Percentiles rank a stretch among this genome's conserved stretches.
Conservation (phyloP, 2,113 vertebrate species). For the Mesitornis unicolor region DNA sequence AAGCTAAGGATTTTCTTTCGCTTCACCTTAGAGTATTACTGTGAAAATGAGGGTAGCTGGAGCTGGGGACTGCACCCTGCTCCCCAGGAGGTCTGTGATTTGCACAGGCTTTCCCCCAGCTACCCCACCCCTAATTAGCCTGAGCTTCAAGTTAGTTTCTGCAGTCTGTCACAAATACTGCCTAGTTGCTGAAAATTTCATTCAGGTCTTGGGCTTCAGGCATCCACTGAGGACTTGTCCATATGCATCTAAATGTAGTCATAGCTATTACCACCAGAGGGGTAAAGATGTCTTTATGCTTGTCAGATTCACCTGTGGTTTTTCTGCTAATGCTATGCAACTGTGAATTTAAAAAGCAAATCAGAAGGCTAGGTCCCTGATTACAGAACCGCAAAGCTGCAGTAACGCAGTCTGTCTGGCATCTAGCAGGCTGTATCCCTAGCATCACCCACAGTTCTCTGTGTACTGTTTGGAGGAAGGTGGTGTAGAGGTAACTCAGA, state of each 20-base stretch:
- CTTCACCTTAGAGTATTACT: neutral
- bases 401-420: neutral
- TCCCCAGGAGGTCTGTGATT: neutral
- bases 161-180: neutral
- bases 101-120: neutral
- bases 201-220: neutral
- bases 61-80: neutral
- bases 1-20: neutral
- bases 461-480: neutral
- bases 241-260: neutral
- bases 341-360: neutral
- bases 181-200: neutral
- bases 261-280: neutral
- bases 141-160: neutral
- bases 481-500: neutral
- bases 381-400: neutral
- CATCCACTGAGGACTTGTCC: neutral
- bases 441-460: neutral
- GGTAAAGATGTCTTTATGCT: neutral
- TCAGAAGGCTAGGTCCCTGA: neutral
- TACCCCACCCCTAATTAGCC: neutral
- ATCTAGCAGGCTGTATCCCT: neutral
- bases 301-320: neutral
- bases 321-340: neutral
- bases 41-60: neutral